phyloP scores from a whole-genome alignment of 2,113 vertebrate genomes.

The Pelusios castaneus region DNA sequence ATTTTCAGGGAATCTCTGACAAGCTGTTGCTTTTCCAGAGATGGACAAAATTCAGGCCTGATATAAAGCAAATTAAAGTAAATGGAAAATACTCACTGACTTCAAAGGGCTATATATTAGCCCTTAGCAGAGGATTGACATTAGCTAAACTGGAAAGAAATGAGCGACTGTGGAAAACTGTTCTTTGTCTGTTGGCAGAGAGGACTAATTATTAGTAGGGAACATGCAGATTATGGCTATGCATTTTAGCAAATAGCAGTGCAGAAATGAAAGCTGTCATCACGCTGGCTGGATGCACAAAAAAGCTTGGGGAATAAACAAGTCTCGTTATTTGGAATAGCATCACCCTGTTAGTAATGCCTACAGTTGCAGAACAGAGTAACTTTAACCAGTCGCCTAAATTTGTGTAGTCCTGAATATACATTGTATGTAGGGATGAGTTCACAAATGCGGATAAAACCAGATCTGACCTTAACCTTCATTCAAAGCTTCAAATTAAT shows the following conservation, averaged over 20 bases:
- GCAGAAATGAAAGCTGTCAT: slow-evolving; percentile 60
- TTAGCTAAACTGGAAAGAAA: slow-evolving; percentile 58
- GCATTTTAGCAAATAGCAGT: slow-evolving; percentile 35
- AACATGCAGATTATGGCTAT: not conserved
- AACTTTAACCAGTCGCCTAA: not conserved
- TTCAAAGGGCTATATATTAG: slow-evolving; percentile 28
- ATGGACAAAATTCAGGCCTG: not conserved
- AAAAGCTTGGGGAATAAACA: slow-evolving; percentile 62
- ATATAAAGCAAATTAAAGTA: not conserved
- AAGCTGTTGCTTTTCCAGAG: not conserved
- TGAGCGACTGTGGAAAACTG: slow-evolving; percentile 50
- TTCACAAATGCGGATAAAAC: not conserved
- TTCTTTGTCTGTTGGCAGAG: slow-evolving; percentile 44
- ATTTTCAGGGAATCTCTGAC: not conserved
- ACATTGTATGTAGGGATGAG: not conserved
- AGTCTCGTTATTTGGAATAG: slow-evolving; percentile 57
- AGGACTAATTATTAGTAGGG: slow-evolving; percentile 56
- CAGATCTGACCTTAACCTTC: not conserved
- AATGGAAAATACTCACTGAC: not conserved
- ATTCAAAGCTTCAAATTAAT: not conserved
- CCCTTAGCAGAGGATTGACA: slow-evolving; percentile 46
- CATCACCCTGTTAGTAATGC: slow-evolving; percentile 43
- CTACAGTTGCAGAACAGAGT: slow-evolving; percentile 24
- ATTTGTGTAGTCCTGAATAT: not conserved
- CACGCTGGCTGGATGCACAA: slow-evolving; percentile 63